Conservation (phyloP, 2,113 vertebrate genomes). For the Pseudolaguvia tuberculata region DNA sequence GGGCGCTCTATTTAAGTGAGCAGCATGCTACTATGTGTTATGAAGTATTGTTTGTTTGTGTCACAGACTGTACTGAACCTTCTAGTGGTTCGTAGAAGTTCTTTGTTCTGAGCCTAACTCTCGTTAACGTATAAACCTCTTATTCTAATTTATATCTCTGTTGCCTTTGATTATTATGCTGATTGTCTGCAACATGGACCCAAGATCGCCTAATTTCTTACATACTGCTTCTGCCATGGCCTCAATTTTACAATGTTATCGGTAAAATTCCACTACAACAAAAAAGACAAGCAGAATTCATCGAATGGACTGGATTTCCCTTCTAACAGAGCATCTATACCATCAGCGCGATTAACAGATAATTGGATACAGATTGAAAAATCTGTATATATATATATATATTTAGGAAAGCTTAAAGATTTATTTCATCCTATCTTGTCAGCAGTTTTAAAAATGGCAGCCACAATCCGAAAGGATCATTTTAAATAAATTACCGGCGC, state of each 20-base stretch:
- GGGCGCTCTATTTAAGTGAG: too few species aligned
- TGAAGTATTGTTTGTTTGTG: too few species aligned
- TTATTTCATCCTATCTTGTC: slow-evolving; percentile 2
- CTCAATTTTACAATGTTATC: slow-evolving; percentile 4
- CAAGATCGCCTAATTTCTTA: too few species aligned
- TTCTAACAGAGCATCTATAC: background rate
- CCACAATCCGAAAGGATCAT: background rate
- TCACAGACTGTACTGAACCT: too few species aligned
- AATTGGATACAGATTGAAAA: slow-evolving; percentile 23
- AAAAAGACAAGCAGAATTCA: slow-evolving; percentile 3
- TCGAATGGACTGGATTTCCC: slow-evolving; percentile 9
- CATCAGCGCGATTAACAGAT: slow-evolving; percentile 16
- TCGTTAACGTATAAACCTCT: too few species aligned
- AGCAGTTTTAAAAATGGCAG: slow-evolving; percentile 6
- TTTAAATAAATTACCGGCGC: background rate
- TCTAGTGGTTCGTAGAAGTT: too few species aligned
- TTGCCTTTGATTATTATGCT: too few species aligned
- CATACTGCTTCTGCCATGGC: too few species aligned
- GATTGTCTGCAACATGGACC: too few species aligned
- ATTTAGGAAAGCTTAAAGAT: background rate
- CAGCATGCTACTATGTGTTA: too few species aligned
- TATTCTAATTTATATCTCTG: too few species aligned
- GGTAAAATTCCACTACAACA: background rate
- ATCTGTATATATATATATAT: background rate
- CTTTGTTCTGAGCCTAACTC: too few species aligned